Percentiles rank a stretch among this genome's conserved stretches.
Conservation (phyloP, 2,888 invertebrate species). For the Automeris io region DNA sequence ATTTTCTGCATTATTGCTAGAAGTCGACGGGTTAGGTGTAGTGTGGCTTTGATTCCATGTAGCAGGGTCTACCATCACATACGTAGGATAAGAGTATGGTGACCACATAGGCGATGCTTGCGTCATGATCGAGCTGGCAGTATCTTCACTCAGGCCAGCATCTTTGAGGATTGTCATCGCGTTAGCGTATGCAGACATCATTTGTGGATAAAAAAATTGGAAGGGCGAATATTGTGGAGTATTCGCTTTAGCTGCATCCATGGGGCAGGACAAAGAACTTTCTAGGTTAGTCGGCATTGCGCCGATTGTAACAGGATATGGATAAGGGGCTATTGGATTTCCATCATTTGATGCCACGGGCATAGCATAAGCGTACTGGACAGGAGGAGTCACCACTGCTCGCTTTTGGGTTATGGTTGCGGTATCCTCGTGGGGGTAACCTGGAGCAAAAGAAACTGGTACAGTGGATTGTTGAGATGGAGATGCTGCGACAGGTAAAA, state of each 20-base stretch:
- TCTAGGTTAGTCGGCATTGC: constrained; percentile 21
- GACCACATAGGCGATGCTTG: constrained; percentile 46
- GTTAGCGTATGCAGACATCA: constrained; percentile 53
- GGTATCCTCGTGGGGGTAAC: constrained; percentile 34
- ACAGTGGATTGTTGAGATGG: constrained; percentile 27
- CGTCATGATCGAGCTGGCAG: constrained; percentile 26
- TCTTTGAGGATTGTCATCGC: constrained; percentile 48
- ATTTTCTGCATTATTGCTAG: constrained; percentile 7
- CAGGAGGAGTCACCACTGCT: constrained; percentile 36
- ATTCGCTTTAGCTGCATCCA: constrained; percentile 22
- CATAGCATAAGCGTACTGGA: constrained; percentile 48
- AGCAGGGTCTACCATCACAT: constrained; percentile 57
- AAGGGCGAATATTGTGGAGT: constrained; percentile 43
- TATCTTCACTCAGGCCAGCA: constrained; percentile 38
- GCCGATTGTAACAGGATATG: constrained; percentile 32
- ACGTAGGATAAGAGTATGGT: constrained; percentile 49
- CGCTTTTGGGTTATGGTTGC: constrained; percentile 40
- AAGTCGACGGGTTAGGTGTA: constrained; percentile 8
- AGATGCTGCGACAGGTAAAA: constrained; percentile 34
- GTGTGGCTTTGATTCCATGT: constrained; percentile 44
- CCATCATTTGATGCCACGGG: constrained; percentile 32
- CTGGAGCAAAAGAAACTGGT: constrained; percentile 28
- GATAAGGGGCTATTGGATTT: constrained; percentile 29
- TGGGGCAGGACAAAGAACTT: constrained; percentile 15
- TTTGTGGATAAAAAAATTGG: constrained; percentile 56